These are phyloP conservation scores for Trichonephila inaurata DNA, from an alignment of 1,140 invertebrate species.

Conservation along the genomic window DNA sequence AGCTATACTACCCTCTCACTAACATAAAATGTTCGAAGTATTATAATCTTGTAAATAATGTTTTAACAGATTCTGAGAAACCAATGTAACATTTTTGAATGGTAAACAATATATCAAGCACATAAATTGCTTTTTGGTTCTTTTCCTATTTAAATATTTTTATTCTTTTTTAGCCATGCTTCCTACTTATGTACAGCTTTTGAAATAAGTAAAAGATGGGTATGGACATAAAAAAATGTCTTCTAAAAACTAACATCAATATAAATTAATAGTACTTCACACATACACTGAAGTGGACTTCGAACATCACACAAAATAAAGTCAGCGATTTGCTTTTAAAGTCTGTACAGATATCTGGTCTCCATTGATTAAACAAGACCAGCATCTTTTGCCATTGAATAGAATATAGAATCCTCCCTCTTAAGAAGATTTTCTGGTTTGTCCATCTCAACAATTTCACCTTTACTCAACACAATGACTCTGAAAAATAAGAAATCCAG, in stretches of 20 bases:
- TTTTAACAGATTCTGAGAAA: too few species aligned
- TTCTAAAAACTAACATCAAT: neutral
- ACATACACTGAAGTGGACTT: neutral
- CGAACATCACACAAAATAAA: neutral
- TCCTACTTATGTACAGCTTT: neutral
- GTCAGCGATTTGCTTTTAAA: neutral
- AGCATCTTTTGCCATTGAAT: slow-evolving; percentile 81
- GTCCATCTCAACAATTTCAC: slow-evolving; percentile 82
- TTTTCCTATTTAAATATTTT: too few species aligned
- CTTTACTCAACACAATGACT: slow-evolving; percentile 80
- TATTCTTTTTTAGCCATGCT: too few species aligned
- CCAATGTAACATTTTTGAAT: too few species aligned
- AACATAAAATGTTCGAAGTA: too few species aligned
- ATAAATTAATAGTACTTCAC: neutral
- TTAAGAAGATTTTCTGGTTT: slow-evolving; percentile 80
- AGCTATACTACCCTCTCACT: too few species aligned
- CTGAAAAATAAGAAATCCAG: slow-evolving; percentile 65
- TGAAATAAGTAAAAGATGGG: neutral
- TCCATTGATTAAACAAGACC: slow-evolving; percentile 76
- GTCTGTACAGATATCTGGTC: too few species aligned
- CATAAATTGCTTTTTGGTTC: too few species aligned
- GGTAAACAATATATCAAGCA: too few species aligned
- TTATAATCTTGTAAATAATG: too few species aligned
- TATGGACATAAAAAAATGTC: neutral
- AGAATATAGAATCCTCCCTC: slow-evolving; percentile 79